Conservation (phyloP, 2,888 invertebrate genomes). For the Theodoxus fluviatilis region DNA sequence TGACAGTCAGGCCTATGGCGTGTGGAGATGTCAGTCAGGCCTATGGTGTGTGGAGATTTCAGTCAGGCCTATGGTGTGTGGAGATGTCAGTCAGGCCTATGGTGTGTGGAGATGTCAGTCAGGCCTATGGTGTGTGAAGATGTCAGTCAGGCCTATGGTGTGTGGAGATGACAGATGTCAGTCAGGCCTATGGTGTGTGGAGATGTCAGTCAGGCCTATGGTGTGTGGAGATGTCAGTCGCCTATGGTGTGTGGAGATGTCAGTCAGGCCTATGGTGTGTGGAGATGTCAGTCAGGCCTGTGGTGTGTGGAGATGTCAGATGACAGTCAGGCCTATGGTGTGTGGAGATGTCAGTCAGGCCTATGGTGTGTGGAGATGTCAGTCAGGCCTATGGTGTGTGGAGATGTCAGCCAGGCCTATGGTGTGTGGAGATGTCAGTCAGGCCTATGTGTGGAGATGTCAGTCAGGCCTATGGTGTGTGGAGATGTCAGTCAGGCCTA, state of each 20-base stretch:
- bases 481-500: too few relatives aligned
- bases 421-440: neutral
- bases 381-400: too few relatives aligned
- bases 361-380: neutral
- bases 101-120: neutral
- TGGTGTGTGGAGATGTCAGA: too few relatives aligned
- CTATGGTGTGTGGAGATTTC: too few relatives aligned
- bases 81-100: neutral
- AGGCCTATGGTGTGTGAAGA: too few relatives aligned
- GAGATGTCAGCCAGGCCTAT: too few relatives aligned
- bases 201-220: too few relatives aligned
- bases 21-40: neutral
- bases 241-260: neutral
- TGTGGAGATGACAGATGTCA: neutral
- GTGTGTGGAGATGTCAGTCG: too few relatives aligned
- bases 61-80: neutral
- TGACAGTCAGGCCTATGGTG: too few relatives aligned
- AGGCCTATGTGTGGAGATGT: too few relatives aligned
- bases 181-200: neutral
- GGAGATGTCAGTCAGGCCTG: too few relatives aligned
- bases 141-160: too few relatives aligned
- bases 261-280: neutral
- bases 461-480: neutral
- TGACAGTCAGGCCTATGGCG: neutral
- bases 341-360: neutral